Conservation (phyloP, 2,888 invertebrate genomes). For the Ctenicera cuprea region DNA sequence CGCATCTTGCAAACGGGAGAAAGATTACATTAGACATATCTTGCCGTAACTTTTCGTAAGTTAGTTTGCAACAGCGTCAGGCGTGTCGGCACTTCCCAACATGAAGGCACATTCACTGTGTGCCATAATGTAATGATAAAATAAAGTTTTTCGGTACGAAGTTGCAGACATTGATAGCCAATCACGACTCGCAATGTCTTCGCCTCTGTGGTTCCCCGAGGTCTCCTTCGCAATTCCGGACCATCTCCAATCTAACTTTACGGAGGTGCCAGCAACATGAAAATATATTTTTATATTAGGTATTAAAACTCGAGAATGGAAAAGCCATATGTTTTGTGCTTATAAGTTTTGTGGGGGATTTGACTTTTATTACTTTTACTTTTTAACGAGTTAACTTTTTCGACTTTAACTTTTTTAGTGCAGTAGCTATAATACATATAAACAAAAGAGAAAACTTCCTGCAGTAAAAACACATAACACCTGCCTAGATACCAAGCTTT, state of each 20-base stretch:
- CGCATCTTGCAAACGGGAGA: conserved; percentile 54
- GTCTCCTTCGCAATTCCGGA: conserved; percentile 43
- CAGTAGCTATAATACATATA: conserved; percentile 30
- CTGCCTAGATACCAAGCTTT: not conserved
- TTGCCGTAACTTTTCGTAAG: conserved; percentile 57
- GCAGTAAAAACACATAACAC: conserved; percentile 4
- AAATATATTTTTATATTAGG: conserved; percentile 52
- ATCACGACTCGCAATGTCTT: conserved; percentile 50
- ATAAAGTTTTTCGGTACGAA: conserved; percentile 56
- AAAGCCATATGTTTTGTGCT: conserved; percentile 47
- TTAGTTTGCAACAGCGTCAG: conserved; percentile 56
- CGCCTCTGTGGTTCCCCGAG: conserved; percentile 48
- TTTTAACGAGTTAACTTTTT: conserved; percentile 48
- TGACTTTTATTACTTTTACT: conserved; percentile 50
- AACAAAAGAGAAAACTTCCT: conserved; percentile 25
- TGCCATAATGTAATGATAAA: conserved; percentile 59
- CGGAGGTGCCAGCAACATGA: conserved; percentile 43
- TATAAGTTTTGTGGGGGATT: conserved; percentile 45
- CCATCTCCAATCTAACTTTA: conserved; percentile 52
- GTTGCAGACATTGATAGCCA: conserved; percentile 56
- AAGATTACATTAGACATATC: conserved; percentile 58
- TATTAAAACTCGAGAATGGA: conserved; percentile 50
- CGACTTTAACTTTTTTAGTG: conserved; percentile 33
- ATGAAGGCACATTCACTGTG: conserved; percentile 45
- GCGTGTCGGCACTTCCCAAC: conserved; percentile 55